Conservation (phyloP, 2,113 vertebrate genomes). For the Atrichornis clamosus region DNA sequence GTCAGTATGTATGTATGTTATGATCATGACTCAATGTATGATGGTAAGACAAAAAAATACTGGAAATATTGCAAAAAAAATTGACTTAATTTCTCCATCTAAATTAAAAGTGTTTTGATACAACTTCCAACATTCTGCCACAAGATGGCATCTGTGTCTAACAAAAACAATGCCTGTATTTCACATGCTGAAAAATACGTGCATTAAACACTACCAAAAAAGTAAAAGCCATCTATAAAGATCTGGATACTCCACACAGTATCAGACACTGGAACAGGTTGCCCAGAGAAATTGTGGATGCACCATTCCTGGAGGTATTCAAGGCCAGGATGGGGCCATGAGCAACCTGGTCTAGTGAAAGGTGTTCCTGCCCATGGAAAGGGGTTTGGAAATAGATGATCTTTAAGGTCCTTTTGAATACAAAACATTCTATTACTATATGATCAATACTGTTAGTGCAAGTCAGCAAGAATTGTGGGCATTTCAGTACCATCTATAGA, state of each 20-base stretch:
- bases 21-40: neutral
- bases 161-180: neutral
- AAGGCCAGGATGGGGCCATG: neutral
- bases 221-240: neutral
- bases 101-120: neutral
- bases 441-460: neutral
- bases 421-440: neutral
- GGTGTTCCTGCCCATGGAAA: neutral
- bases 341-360: neutral
- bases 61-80: neutral
- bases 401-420: neutral
- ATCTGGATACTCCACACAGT: neutral
- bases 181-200: neutral
- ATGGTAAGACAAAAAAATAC: neutral
- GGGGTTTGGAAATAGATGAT: neutral
- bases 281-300: neutral
- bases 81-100: neutral
- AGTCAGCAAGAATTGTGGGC: neutral
- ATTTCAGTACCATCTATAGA: neutral
- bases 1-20: neutral
- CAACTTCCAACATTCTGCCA: slow-evolving; percentile 1
- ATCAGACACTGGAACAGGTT: neutral
- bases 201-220: neutral
- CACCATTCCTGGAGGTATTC: neutral
- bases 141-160: slow-evolving; percentile 58